phyloP scores from a whole-genome alignment of 1,140 invertebrate species.

The Matsumurasca onukii region DNA sequence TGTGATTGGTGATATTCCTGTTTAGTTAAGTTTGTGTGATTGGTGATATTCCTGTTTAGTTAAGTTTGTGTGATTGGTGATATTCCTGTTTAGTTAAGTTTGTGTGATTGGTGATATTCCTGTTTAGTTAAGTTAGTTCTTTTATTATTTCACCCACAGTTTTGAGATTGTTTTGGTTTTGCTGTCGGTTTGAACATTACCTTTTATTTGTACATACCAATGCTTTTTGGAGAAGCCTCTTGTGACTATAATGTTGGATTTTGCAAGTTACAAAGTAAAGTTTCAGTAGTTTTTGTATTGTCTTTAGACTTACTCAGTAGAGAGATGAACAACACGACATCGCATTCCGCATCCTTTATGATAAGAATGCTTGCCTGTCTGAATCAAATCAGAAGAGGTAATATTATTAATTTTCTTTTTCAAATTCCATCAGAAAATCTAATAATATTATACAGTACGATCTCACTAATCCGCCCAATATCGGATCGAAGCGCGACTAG shows the following conservation, averaged over 20 bases:
- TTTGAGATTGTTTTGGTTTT: neutral
- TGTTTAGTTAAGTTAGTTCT: neutral
- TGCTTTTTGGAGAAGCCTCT: neutral
- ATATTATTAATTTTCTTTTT: no score
- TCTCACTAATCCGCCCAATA: no score
- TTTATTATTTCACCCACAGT: neutral
- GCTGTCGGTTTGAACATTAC: neutral
- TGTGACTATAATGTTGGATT: neutral
- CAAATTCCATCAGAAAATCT: no score
- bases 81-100: no score
- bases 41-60: no score
- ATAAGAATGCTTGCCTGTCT: conserved; percentile 80
- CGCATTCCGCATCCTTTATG: conserved; percentile 87
- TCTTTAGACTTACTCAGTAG: conserved; percentile 70
- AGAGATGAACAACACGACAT: conserved; percentile 87
- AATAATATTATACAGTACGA: no score
- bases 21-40: no score
- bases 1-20: no score
- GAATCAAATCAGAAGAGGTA: conserved; percentile 67
- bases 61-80: no score
- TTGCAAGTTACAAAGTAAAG: neutral
- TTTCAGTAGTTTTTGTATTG: neutral
- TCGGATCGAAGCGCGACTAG: no score
- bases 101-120: no score
- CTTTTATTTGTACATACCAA: neutral